Evolutionary conservation across 2,797 vertebrate genomes (phyloP).

Genomic region (Rhinichthys osculus): DNA sequence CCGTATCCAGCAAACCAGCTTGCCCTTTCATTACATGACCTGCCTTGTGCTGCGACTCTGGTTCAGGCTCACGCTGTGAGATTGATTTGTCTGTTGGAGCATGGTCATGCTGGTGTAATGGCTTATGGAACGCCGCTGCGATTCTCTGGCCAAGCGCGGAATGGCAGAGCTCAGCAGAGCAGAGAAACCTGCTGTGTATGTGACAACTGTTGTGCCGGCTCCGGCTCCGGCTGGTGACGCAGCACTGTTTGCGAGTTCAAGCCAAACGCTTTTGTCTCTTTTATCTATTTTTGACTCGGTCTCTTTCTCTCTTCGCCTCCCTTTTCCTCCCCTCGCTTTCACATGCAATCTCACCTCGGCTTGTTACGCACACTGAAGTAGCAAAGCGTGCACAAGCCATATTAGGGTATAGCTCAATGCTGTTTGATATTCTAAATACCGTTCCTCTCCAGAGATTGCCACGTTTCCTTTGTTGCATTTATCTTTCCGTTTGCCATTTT

Average conservation of each 20-base stretch:
- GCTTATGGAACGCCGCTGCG: conserved; percentile 50
- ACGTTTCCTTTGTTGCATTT: conserved; percentile 16
- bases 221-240: conserved; percentile 54
- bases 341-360: conserved; percentile 33
- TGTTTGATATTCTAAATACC: conserved; percentile 83
- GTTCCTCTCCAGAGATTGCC: conserved; percentile 67
- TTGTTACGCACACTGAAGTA: conserved; percentile 62
- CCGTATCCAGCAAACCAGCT: conserved; percentile 26
- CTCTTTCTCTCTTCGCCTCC: conserved; percentile 61
- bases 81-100: conserved; percentile 53
- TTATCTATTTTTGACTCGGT: conserved; percentile 57
- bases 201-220: conserved; percentile 68
- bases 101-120: conserved; percentile 52
- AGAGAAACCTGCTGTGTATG: conserved; percentile 62
- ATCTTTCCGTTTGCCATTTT: conserved; percentile 18
- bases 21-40: conserved; percentile 49
- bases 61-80: conserved; percentile 39
- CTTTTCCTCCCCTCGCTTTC: conserved; percentile 47
- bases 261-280: conserved; percentile 63
- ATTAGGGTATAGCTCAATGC: conserved; percentile 79
- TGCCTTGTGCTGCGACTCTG: conserved; percentile 42
- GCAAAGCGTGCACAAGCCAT: conserved; percentile 69
- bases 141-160: conserved; percentile 62
- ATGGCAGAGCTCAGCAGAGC: conserved; percentile 57
- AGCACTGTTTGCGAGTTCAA: conserved; percentile 49